Evolutionary conservation across 2,113 vertebrate genomes (phyloP), one percentile per base, ranked within the genome.

Genomic region (Psephotus haematonotus): DNA sequence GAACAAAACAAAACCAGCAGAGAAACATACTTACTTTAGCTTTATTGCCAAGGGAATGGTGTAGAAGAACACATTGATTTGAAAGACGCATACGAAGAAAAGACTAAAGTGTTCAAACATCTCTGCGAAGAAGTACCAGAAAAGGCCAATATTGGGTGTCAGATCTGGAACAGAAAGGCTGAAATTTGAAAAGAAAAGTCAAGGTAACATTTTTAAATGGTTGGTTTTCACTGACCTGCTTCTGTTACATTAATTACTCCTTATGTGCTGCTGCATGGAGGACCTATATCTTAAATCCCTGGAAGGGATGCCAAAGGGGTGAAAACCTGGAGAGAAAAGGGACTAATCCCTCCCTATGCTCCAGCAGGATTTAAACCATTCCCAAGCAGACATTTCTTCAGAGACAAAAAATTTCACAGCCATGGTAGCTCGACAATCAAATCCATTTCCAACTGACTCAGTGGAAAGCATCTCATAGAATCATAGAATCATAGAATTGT

Each of bases 81-180:
- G 99, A 97, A 99, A 99, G 52, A 99, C 99, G 59, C 99, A 99
- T 41, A 99, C 98, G 88, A 99, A 99, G 98, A 99, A 99, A 93
- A 99, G 98, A 79, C 99, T 99, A 49, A 99, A 99, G 97, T 99
- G 99, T 77, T 99, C 99, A 90, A 99, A 99, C 99, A 99, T 99
- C 98, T 99, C 99, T 1, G 99, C 99, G 90, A 99, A 99, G 98
- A 99, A 99, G 97, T 99, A 99, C 99, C 99, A 99, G 97, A 99
- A 99, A 94, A 99, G 99, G 60, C 99, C 99, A 50, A 99, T 99
- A 97, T 99, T 99, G 47, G 99, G 99, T 28, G 99, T 99, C 93
- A 99, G 98, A 93, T 99, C 99, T 41, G 99, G 99, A 64, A 99
- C 99, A 0, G 99, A 99, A 80, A 99, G 98, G 96, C 99, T 99